Evolutionary conservation across 2,888 invertebrate species (phyloP).

Genomic region (Sesia bembeciformis): DNA sequence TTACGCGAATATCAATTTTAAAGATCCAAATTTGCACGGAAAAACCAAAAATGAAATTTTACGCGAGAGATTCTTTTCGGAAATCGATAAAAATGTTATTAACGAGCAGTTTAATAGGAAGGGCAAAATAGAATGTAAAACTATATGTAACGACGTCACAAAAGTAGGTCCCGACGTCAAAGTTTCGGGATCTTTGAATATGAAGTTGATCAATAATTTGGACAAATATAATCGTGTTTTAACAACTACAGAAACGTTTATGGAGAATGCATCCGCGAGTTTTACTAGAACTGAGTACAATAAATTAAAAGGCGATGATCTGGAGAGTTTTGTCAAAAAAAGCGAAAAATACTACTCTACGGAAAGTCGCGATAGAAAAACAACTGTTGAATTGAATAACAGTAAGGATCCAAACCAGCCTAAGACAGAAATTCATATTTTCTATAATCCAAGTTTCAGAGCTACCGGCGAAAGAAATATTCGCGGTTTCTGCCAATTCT

Average conservation of each 20-base stretch:
- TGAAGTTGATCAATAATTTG: conserved; percentile 50
- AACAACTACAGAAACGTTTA: conserved; percentile 55
- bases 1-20: conserved; percentile 48
- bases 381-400: conserved; percentile 37
- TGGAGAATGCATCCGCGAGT: conserved; percentile 51
- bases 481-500: conserved; percentile 45
- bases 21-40: conserved; percentile 9
- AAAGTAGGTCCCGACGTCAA: conserved; percentile 51
- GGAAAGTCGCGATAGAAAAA: conserved; percentile 41
- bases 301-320: conserved; percentile 39
- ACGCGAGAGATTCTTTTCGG: conserved; percentile 51
- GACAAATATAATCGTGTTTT: conserved; percentile 58
- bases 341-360: conserved; percentile 62
- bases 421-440: conserved; percentile 58
- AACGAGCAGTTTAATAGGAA: conserved; percentile 46
- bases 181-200: conserved; percentile 52
- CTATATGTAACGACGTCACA: conserved; percentile 54
- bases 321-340: conserved; percentile 60
- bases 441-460: conserved; percentile 64
- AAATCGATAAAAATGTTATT: conserved; percentile 38
- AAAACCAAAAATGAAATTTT: conserved; percentile 51
- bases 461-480: conserved; percentile 26
- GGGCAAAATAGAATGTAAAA: conserved; percentile 60
- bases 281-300: conserved; percentile 52
- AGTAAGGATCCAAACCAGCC: conserved; percentile 23